phyloP scores from a whole-genome alignment of 1,140 invertebrate species.

The Sesamia nonagrioides region DNA sequence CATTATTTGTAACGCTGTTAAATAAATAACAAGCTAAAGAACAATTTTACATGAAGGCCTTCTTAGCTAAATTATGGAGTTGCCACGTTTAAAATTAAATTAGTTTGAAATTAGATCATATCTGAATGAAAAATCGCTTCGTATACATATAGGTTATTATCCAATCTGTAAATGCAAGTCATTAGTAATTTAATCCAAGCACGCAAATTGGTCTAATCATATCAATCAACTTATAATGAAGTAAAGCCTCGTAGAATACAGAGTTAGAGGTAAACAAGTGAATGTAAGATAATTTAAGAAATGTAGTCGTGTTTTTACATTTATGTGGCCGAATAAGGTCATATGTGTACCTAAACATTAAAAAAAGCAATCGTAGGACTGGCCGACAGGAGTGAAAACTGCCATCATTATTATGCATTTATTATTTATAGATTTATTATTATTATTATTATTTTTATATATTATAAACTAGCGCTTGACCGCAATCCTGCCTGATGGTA shows the following conservation, averaged over 20 bases:
- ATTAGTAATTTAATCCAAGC: conserved; percentile 32
- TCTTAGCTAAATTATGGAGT: not conserved
- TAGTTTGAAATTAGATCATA: conserved; percentile 23
- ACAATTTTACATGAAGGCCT: not conserved
- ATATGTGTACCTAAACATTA: not conserved
- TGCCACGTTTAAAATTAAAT: not conserved
- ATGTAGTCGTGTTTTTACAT: not conserved
- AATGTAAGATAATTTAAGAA: conserved; percentile 20
- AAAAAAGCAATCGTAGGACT: too few species aligned
- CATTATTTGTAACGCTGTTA: not conserved
- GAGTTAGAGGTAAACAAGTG: conserved; percentile 34
- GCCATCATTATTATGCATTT: too few species aligned
- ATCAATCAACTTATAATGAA: conserved; percentile 36
- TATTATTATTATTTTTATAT: too few species aligned
- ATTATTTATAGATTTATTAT: too few species aligned
- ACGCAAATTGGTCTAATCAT: conserved; percentile 39
- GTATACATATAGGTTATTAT: conserved; percentile 21
- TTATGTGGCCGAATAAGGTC: not conserved
- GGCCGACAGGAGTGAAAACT: too few species aligned
- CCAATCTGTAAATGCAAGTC: conserved; percentile 24
- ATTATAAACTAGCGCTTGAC: too few species aligned
- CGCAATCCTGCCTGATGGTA: too few species aligned
- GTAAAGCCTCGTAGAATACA: conserved; percentile 5
- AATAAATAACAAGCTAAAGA: not conserved
- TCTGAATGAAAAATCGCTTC: conserved; percentile 30